phyloP scores from a whole-genome alignment of 2,797 vertebrate species.

The Malacoraja senta region DNA sequence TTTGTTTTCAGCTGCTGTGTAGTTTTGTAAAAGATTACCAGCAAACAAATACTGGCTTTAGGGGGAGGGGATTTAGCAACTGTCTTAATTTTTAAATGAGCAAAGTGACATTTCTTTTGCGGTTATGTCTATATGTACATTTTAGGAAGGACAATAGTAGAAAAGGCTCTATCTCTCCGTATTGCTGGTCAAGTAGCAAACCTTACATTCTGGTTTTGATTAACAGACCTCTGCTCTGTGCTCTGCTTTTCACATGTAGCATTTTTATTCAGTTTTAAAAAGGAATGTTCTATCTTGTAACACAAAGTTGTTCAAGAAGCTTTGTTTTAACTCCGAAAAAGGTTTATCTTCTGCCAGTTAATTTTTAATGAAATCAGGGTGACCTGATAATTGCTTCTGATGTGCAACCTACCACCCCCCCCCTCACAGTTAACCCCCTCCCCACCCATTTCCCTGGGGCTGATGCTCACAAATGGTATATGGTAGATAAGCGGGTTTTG shows the following conservation, averaged over 20 bases:
- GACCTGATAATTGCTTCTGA: conserved; percentile 46
- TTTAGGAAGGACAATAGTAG: background rate
- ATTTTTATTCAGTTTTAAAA: background rate
- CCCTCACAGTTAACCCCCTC: conserved; percentile 34
- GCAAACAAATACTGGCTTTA: conserved; percentile 44
- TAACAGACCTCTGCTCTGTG: background rate
- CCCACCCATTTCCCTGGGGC: conserved; percentile 43
- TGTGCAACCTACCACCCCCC: background rate
- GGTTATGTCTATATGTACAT: background rate
- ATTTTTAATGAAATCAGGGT: conserved; percentile 57
- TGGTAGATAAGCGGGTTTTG: conserved; percentile 15
- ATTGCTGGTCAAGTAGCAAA: background rate
- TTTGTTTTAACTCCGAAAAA: conserved; percentile 49
- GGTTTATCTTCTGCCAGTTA: conserved; percentile 55
- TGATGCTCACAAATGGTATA: conserved; percentile 39
- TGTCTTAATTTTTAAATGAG: conserved; percentile 35
- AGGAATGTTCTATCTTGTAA: background rate
- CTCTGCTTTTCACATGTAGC: conserved; percentile 8
- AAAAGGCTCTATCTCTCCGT: background rate
- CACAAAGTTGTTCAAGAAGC: conserved; percentile 30
- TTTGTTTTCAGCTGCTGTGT: conserved; percentile 37
- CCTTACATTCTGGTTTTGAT: conserved; percentile 23
- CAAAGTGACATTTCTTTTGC: conserved; percentile 36
- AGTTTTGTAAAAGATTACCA: conserved; percentile 42
- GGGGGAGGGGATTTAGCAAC: conserved; percentile 41